A percentile compares a stretch with the other conserved stretches of the same genome.
Evolutionary conservation across 2,888 invertebrate genomes (phyloP).

Genomic region (Xestoiulus laeticollis): DNA sequence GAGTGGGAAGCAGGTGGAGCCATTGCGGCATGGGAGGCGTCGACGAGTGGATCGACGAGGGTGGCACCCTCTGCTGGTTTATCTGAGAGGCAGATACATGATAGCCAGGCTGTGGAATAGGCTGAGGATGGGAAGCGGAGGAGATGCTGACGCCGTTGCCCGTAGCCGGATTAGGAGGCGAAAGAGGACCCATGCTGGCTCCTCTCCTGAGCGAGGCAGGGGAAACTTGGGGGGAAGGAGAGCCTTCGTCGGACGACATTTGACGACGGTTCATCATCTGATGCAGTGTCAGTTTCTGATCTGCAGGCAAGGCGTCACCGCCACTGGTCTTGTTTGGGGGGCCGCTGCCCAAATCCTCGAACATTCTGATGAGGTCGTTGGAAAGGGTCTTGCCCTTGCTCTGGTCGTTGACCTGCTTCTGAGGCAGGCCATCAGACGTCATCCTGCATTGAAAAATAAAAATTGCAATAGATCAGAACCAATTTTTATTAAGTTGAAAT

Average conservation of each 20-base stretch:
- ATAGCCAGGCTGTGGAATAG: constrained; percentile 38
- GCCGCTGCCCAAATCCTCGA: constrained; percentile 52
- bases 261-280: constrained; percentile 52
- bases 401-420: neutral
- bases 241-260: constrained; percentile 46
- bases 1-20: constrained; percentile 52
- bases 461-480: too few relatives aligned
- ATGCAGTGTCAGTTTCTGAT: constrained; percentile 55
- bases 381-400: constrained; percentile 58
- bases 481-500: too few relatives aligned
- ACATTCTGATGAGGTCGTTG: constrained; percentile 56
- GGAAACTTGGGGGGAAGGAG: constrained; percentile 53
- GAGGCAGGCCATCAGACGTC: neutral
- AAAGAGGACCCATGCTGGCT: constrained; percentile 36
- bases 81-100: neutral
- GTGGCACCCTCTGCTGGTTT: neutral
- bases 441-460: neutral
- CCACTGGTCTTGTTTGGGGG: neutral
- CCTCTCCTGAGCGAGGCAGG: constrained; percentile 49
- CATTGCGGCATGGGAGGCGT: constrained; percentile 50
- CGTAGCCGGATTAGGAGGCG: constrained; percentile 25
- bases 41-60: constrained; percentile 2
- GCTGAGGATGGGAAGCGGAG: neutral
- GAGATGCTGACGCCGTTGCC: constrained; percentile 34
- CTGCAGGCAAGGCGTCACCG: neutral